Evolutionary conservation across 2,797 vertebrate genomes (phyloP), one percentile per base, ranked within the genome.

Genomic region (Rhynchotus rufescens): DNA sequence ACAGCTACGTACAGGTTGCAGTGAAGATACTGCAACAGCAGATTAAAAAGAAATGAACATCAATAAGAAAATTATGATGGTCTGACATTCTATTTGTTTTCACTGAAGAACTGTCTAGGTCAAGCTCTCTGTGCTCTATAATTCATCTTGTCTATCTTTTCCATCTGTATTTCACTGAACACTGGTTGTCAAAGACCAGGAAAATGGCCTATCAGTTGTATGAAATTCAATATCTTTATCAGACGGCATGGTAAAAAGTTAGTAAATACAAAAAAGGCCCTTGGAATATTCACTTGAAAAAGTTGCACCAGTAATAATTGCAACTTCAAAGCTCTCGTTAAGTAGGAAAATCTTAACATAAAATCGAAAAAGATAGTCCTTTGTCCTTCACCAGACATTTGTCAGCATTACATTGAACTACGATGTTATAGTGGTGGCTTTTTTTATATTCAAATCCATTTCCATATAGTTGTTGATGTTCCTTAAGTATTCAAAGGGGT

Each of bases 211-310:
- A n/a, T 77, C 28, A 89, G 74, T 30, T 81, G 32, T 26, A 65
- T 68, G 38, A 45, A 75, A 73, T 74, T 72, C 42, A 80, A 5
- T 15, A 72, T 59, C 14, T 74, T 84, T 84, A 62, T 76, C 49
- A 82, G 28, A 26, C 47, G 6, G 5, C 15, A 64, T 32, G 12
- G 49, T 80, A 69, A 16, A 56, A 73, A 66, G 30, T 36, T 75
- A 20, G 34, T 23, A 86, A 65, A 69, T 61, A 45, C 38, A 94
- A 82, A 73, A 15, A 59, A 75, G 25, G 6, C 76, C 45, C 30
- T 54, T 60, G 71, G 61, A 92, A 80, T 80, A 38, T 78, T 93
- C 59, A 36, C 34, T 72, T 83, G 71, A 22, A 72, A 93, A 80
- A 64, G 16, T n/a, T 32, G 32, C 6, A 61, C 23, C 44, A 66